Percentiles rank a stretch among this genome's conserved stretches.
phyloP scores from a whole-genome alignment of 2,797 vertebrate species.

The Artibeus jamaicensis region DNA sequence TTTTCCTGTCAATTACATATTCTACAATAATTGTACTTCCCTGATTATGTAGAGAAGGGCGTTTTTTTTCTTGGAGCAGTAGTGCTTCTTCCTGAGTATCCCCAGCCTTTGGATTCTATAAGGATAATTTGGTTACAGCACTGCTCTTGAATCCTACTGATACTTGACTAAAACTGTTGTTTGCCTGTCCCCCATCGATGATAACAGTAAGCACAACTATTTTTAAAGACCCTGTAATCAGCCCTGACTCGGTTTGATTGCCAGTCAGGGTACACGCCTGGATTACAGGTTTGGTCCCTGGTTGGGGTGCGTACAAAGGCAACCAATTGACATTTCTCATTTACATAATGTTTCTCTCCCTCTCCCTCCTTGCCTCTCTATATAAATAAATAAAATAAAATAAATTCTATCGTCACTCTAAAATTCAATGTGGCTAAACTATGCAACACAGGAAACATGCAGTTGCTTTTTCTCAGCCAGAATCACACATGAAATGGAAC shows the following conservation, averaged over 20 bases:
- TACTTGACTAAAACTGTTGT: background rate
- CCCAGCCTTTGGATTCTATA: background rate
- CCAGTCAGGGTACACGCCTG: too few relatives aligned
- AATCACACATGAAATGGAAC: background rate
- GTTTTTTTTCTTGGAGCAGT: background rate
- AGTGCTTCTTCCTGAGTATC: background rate
- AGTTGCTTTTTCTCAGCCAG: background rate
- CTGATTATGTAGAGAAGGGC: background rate
- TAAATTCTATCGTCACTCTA: background rate
- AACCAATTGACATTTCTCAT: too few relatives aligned
- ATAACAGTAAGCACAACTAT: background rate
- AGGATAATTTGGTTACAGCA: background rate
- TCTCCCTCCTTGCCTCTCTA: too few relatives aligned
- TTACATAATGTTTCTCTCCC: too few relatives aligned
- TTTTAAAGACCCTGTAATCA: background rate
- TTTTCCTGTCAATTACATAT: background rate
- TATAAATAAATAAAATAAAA: background rate
- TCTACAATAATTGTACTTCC: background rate
- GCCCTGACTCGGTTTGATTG: too few relatives aligned
- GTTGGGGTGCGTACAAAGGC: too few relatives aligned
- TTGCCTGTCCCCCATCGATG: background rate
- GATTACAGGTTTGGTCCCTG: too few relatives aligned
- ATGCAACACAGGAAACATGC: background rate
- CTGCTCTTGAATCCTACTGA: background rate
- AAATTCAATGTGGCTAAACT: constrained; percentile 14